Conservation (phyloP, 2,888 invertebrate species). For the Corythucha ciliata region DNA sequence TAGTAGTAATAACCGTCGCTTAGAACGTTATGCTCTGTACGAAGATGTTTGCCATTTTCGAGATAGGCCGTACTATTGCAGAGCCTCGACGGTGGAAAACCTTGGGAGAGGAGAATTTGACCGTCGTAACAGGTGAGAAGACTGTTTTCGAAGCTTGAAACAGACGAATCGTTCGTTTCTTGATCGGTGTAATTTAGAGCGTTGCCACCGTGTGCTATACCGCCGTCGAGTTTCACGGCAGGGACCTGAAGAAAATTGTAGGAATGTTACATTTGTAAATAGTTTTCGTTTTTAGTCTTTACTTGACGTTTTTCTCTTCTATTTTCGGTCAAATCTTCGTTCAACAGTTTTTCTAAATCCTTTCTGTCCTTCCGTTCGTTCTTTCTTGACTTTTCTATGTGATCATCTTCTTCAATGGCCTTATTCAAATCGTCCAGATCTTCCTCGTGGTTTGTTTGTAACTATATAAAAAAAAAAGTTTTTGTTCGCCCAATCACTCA, state of each 20-base stretch:
- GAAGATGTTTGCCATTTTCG: conserved; percentile 56
- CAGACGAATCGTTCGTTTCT: conserved; percentile 50
- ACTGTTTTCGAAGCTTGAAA: conserved; percentile 75
- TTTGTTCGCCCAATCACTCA: too few species aligned
- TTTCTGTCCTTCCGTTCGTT: too few species aligned
- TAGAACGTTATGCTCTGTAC: conserved; percentile 59
- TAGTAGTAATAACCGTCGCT: conserved; percentile 80
- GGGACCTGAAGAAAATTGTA: conserved; percentile 36
- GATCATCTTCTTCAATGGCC: too few species aligned
- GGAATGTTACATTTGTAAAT: background rate
- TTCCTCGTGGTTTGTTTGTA: too few species aligned
- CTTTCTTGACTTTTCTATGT: too few species aligned
- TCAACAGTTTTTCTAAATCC: background rate
- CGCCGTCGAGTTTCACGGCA: conserved; percentile 53
- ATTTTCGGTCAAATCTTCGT: background rate
- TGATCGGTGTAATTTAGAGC: conserved; percentile 31
- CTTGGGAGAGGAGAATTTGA: conserved; percentile 60
- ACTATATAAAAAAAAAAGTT: too few species aligned
- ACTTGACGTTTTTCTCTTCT: background rate
- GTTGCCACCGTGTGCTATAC: conserved; percentile 69
- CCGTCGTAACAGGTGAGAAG: conserved; percentile 67
- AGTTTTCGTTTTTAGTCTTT: too few species aligned
- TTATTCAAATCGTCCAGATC: too few species aligned
- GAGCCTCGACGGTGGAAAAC: conserved; percentile 57
- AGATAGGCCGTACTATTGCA: conserved; percentile 62